Evolutionary conservation across 2,888 invertebrate genomes (phyloP).

Genomic region (Morinoia aosen): DNA sequence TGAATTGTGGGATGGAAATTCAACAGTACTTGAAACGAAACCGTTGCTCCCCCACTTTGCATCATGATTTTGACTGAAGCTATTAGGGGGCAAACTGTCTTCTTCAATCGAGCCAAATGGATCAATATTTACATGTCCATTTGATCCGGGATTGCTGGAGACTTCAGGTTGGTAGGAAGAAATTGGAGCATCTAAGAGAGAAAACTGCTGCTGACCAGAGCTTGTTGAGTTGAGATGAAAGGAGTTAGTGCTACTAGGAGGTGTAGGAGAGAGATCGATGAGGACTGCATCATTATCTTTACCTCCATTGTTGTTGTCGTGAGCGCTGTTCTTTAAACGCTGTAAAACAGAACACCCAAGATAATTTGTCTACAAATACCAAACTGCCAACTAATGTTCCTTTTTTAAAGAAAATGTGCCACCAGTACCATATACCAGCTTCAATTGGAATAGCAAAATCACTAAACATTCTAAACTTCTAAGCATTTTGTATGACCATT

Average conservation of each 20-base stretch:
- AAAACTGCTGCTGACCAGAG: neutral
- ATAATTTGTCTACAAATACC: neutral
- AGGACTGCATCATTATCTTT: conserved; percentile 11
- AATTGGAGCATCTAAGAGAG: conserved; percentile 46
- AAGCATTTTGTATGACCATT: no score
- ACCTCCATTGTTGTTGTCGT: neutral
- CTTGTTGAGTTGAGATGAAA: neutral
- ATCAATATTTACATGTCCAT: conserved; percentile 2
- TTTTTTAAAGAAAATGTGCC: neutral
- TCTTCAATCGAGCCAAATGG: conserved; percentile 51
- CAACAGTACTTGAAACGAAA: neutral
- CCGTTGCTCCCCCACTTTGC: neutral
- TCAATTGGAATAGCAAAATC: neutral
- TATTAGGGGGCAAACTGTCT: neutral
- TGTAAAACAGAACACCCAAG: neutral
- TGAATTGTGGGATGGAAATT: neutral
- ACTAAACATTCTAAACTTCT: neutral
- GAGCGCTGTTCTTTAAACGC: neutral
- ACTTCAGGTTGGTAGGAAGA: neutral
- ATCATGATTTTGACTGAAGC: neutral
- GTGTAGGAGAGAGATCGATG: conserved; percentile 35
- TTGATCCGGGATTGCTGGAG: neutral
- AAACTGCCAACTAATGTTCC: neutral
- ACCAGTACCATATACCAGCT: neutral
- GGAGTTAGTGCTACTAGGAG: neutral